Base-by-base conservation (phyloP, 2,888 invertebrate genomes). In the Acronicta leporina region DNA sequence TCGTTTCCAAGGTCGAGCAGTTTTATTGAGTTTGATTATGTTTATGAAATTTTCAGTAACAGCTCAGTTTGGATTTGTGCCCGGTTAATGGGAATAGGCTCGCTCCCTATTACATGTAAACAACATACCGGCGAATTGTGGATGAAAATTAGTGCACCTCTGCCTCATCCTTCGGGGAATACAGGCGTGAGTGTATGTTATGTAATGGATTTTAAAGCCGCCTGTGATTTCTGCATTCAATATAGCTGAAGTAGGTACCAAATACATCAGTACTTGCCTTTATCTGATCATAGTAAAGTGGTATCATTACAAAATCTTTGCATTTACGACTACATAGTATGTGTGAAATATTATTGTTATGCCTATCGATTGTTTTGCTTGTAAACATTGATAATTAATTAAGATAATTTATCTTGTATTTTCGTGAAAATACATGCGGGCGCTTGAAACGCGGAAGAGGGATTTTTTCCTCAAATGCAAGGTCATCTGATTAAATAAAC, bases 321-420 rank as follows among this genome's bases (percentile, higher is more conserved):
- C 58, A 60, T 62, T 74, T 63, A 59, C n/a, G n/a, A n/a, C n/a
- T n/a, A n/a, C n/a, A n/a, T 35, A 16, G 50, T 16, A 20, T 30
- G 25, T 41, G 46, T 46, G 5, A 52, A 47, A 33, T 44, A 40
- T n/a, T 14, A 16, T n/a, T 50, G 20, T 52, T n/a, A n/a, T n/a
- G 45, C 27, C 16, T 52, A 52, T 42, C 30, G 15, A 43, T 10
- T 27, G n/a, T 11, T 50, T 58, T 47, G 42, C 45, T 42, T 56
- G 51, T 43, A 14, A 65, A 38, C 16, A 44, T 13, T 38, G 41
- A 58, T 63, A 58, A 0, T 40, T 38, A 30, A 25, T 11, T 66
- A 40, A 15, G 14, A 33, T 44, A 11, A 20, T n/a, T n/a, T 42
- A 45, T 42, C 25, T 51, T 54, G 42, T 42, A 33, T 42, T 40